Base-by-base conservation (phyloP, 2,888 invertebrate species). In the Terebella lapidaria region DNA sequence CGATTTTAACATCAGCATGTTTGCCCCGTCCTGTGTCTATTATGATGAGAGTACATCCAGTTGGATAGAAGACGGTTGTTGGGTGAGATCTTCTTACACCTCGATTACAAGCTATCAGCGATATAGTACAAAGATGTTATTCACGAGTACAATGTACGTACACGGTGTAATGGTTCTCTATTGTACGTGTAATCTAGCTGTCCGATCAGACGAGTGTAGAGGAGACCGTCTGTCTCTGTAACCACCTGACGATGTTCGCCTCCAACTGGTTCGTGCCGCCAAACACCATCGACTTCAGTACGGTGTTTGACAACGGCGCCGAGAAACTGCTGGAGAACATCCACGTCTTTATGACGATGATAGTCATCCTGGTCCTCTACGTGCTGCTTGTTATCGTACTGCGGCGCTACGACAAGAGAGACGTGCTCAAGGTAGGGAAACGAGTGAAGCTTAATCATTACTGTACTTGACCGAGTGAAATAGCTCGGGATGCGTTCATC, bases 201-300 rank as follows among this genome's bases (percentile, higher is more conserved):
- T 49, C 49, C 5, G 49, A 49, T 15, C 10, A 22, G 5, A 20
- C 49, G 18, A 49, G n/a, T 5, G 5, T 24, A n/a, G 24, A 5
- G 18, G 18, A 49, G 49, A 49, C 49, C n/a, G 24, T 49, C 5
- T 61, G 57, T 35, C 46, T 27, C 15, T 49, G 25, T 35, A 59
- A 22, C 46, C 62, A 61, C 35, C 56, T 61, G 24, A 61, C 59
- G 1, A 22, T 59, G 18, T 61, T 78, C 61, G 72, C 68, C 1
- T 66, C 71, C 20, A 74, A 71, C 25, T 75, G 79, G 57, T 76
- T 78, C 56, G 73, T 79, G 2, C 73, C 76, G 24, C 79, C 80
- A 1, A 81, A 81, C 66, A 68, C 71, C 10, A 76, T 81, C 53
- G 71, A 81, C 67, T 81, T 81, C 64, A 67, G 69, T 51, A 79